Evolutionary conservation across 2,888 invertebrate genomes (phyloP), one percentile per base, ranked within the genome.

Genomic region (Pseudococcus longispinus): DNA sequence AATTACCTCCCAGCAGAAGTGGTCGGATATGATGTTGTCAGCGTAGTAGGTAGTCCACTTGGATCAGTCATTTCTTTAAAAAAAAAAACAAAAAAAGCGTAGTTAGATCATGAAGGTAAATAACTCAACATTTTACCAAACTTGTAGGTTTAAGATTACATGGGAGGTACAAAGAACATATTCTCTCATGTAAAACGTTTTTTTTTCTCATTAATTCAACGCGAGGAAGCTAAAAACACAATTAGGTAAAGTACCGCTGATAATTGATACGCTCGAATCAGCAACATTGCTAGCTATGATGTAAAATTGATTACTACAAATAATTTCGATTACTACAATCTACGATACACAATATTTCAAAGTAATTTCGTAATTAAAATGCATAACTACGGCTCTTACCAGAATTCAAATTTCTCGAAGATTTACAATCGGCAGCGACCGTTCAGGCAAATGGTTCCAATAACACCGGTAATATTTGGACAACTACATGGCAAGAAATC

Each of bases 61-160:
- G 86, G 80, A 55, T 86, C 86, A 46, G 86, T n/a, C 86, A 86
- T 86, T 80, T 86, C 20, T 29, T 86, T n/a, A 18, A 42, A 42
- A 80, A 42, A n/a, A 26, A 23, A 65, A 65, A 51, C 1, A n/a
- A 6, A 51, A 51, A 18, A n/a, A 51, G 3, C n/a, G n/a, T 51
- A 5, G 23, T 55, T 18, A 55, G n/a, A 55, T 18, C n/a, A 55
- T 26, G 2, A 4, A 1, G 20, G 20, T 23, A 65, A 26, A 37
- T 26, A n/a, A 18, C 55, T 4, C n/a, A 1, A 55, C 20, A 9
- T 60, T 23, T 11, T 60, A 23, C 6, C 5, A 70, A 70, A 6
- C 29, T 70, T 29, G 13, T 29, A 29, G 29, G 0, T n/a, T 15
- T 6, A 70, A 29, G 9, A 11, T 60, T 23, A 60, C 9, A 20